Conservation (phyloP, 2,888 invertebrate species). For the Poecilobothrus nobilitatus region DNA sequence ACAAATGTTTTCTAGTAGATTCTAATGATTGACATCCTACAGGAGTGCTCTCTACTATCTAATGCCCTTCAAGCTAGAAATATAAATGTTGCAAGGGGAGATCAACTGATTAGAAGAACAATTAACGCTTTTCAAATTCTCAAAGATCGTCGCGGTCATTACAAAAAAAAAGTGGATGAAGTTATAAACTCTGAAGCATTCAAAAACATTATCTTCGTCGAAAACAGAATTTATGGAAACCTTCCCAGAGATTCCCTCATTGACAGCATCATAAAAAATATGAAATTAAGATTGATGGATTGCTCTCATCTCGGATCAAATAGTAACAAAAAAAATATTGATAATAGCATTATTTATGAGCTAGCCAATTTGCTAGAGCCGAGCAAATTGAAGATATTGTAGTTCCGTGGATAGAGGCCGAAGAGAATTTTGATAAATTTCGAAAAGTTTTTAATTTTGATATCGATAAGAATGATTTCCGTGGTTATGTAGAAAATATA, state of each 20-base stretch:
- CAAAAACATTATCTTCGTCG: neutral
- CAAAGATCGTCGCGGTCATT: conserved; percentile 5
- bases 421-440: conserved; percentile 5
- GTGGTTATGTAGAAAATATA: conserved; percentile 6
- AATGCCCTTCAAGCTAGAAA: conserved; percentile 8
- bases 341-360: conserved; percentile 3
- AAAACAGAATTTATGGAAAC: conserved; percentile 8
- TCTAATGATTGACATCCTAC: conserved; percentile 9
- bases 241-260: conserved; percentile 7
- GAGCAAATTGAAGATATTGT: conserved; percentile 8
- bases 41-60: conserved; percentile 8
- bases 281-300: conserved; percentile 8
- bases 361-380: conserved; percentile 8
- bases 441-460: conserved; percentile 5
- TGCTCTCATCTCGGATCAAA: conserved; percentile 1
- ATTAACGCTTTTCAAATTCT: conserved; percentile 5
- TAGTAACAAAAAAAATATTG: conserved; percentile 8
- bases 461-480: conserved; percentile 9
- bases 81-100: conserved; percentile 2
- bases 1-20: conserved; percentile 8
- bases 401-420: conserved; percentile 1
- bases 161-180: conserved; percentile 8
- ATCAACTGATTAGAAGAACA: conserved; percentile 8
- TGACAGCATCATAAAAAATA: conserved; percentile 8
- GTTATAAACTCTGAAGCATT: conserved; percentile 8